Base-by-base conservation (phyloP, 2,113 vertebrate genomes). In the Thymallus thymallus region DNA sequence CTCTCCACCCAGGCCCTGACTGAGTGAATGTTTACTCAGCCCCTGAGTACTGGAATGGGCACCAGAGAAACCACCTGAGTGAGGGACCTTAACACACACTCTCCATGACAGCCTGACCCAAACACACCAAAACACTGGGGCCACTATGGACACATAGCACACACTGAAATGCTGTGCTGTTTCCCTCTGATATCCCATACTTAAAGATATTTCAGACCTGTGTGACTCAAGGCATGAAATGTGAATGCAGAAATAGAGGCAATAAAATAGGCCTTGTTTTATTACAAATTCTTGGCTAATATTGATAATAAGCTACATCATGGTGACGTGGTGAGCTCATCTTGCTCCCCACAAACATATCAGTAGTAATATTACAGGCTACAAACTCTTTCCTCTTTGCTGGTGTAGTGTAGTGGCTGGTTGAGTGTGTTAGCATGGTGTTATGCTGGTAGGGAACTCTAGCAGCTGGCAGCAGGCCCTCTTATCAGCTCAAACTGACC, bases 71-170 rank as follows among this genome's bases (percentile, higher is more conserved):
- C 85, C 86, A 87, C 84, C 85, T 85, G 79, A 86, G 81, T 20
- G 76, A 81, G 82, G 68, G 88, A 86, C 79, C 87, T 85, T 90
- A 71, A 89, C 76, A 75, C 55, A 81, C 76, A 81, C 84, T 88
- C 81, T 86, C 90, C 88, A 84, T 86, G 85, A 90, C 88, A 90
- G 88, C 84, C 80, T 26, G 84, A 82, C 78, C 82, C 83, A 92
- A 91, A 91, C 87, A 90, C 81, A 84, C 69, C 84, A 77, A 88
- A 87, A 91, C 83, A 87, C 29, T 73, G 22, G 7, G 56, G 46
- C 51, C 56, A 13, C 24, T 45, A 32, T 45, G 51, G 16, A 46
- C 32, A 73, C 60, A 20, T n/a, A 63, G 23, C 65, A 55, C 3
- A 64, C 60, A 64, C 48, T 51, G 48, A 58, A 32, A 5, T 16